Conservation (phyloP, 2,113 vertebrate genomes). For the Carassius auratus region DNA sequence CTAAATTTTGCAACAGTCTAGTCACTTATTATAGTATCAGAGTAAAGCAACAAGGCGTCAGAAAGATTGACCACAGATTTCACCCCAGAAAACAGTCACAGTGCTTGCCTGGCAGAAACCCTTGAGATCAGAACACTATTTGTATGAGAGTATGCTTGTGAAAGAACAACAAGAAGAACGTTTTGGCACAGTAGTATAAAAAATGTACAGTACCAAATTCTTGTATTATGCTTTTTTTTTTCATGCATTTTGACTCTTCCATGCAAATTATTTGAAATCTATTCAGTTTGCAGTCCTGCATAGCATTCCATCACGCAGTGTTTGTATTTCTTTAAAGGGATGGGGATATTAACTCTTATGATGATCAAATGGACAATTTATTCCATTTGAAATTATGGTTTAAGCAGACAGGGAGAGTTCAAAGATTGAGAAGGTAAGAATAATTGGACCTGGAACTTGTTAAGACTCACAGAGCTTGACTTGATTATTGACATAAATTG, state of each 20-base stretch:
- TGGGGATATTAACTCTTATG: background rate
- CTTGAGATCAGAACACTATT: constrained; percentile 11
- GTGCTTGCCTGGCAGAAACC: constrained; percentile 42
- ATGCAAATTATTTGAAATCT: no score
- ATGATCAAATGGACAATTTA: background rate
- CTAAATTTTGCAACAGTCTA: constrained; percentile 30
- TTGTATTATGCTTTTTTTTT: constrained; percentile 19
- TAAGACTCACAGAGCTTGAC: background rate
- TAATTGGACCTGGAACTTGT: background rate
- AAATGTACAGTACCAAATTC: background rate
- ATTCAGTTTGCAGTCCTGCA: no score
- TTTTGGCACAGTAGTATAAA: constrained; percentile 5
- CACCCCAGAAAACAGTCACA: constrained; percentile 12
- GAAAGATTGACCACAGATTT: constrained; percentile 27
- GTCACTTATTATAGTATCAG: constrained; percentile 36
- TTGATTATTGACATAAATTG: background rate
- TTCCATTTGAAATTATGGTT: background rate
- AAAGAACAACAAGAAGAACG: background rate
- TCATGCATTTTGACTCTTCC: background rate
- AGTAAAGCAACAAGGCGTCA: constrained; percentile 28
- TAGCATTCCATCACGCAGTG: background rate
- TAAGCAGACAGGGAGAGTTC: background rate
- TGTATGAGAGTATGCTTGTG: constrained; percentile 17
- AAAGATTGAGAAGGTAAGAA: background rate
- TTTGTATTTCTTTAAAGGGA: background rate